phyloP scores from a whole-genome alignment of 2,797 vertebrate genomes.

The Sebastes minor region DNA sequence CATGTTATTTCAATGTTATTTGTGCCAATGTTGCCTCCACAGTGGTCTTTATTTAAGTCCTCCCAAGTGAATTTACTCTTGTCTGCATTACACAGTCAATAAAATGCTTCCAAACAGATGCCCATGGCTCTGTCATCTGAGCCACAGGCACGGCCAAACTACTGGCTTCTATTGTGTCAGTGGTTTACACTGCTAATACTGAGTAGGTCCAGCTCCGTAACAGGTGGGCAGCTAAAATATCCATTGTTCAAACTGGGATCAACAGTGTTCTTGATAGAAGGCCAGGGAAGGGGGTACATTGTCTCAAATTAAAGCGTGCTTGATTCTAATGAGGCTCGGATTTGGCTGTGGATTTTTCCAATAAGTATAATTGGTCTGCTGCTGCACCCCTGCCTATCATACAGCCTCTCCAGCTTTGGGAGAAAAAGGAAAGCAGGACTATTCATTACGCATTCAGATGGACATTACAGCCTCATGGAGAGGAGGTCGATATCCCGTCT shows the following conservation, averaged over 20 bases:
- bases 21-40: neutral
- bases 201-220: constrained; percentile 14
- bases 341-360: constrained; percentile 56
- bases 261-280: constrained; percentile 42
- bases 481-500: constrained; percentile 61
- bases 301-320: constrained; percentile 55
- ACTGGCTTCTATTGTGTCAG: neutral
- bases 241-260: constrained; percentile 40
- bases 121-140: neutral
- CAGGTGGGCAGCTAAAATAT: constrained; percentile 45
- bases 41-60: neutral
- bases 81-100: constrained; percentile 8
- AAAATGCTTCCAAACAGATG: constrained; percentile 19
- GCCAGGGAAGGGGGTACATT: constrained; percentile 8
- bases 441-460: constrained; percentile 71
- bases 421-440: constrained; percentile 33
- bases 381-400: constrained; percentile 30
- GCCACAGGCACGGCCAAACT: neutral
- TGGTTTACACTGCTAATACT: constrained; percentile 25
- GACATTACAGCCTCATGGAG: constrained; percentile 66
- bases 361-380: constrained; percentile 60
- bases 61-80: neutral
- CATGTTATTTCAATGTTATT: neutral
- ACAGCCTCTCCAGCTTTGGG: constrained; percentile 42
- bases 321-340: constrained; percentile 60